These are phyloP conservation scores for Hypothenemus hampei DNA, from an alignment of 1,140 invertebrate genomes.

Conservation along the genomic window DNA sequence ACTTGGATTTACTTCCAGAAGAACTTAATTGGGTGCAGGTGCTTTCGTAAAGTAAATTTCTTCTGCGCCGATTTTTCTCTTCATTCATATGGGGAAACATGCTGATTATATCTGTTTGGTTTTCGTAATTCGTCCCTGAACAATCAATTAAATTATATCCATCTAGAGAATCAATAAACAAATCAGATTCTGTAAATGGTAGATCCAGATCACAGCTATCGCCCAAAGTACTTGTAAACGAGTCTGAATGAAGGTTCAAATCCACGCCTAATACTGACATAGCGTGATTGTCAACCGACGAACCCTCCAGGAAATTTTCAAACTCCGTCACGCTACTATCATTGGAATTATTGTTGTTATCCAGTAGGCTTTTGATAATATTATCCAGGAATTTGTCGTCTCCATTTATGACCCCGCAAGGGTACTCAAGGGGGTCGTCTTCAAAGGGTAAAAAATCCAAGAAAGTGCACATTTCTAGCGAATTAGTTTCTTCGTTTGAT, in stretches of 20 bases:
- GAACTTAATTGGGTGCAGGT: slow-evolving; percentile 14
- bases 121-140: slow-evolving; percentile 9
- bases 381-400: slow-evolving; percentile 32
- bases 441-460: slow-evolving; percentile 28
- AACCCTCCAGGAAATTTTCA: slow-evolving; percentile 24
- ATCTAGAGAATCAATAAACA: slow-evolving; percentile 17
- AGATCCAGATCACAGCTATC: slow-evolving; percentile 25
- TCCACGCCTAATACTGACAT: slow-evolving; percentile 37
- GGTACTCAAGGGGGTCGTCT: slow-evolving; percentile 20
- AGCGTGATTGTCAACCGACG: slow-evolving; percentile 19
- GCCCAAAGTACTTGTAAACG: slow-evolving; percentile 9
- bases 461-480: slow-evolving; percentile 12
- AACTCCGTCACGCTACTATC: slow-evolving; percentile 16
- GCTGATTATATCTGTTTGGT: slow-evolving; percentile 31
- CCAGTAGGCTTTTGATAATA: slow-evolving; percentile 30
- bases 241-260: slow-evolving; percentile 29
- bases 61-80: slow-evolving; percentile 39
- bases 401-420: slow-evolving; percentile 21
- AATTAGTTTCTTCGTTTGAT: slow-evolving; percentile 6
- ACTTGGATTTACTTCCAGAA: slow-evolving; percentile 19
- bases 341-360: slow-evolving; percentile 17
- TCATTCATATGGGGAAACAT: slow-evolving; percentile 44
- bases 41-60: slow-evolving; percentile 41
- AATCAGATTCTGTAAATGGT: slow-evolving; percentile 15
- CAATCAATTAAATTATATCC: slow-evolving; percentile 20